Base-by-base conservation (phyloP, 35 echinoderm and acorn worm species). In the Diadema setosum region DNA sequence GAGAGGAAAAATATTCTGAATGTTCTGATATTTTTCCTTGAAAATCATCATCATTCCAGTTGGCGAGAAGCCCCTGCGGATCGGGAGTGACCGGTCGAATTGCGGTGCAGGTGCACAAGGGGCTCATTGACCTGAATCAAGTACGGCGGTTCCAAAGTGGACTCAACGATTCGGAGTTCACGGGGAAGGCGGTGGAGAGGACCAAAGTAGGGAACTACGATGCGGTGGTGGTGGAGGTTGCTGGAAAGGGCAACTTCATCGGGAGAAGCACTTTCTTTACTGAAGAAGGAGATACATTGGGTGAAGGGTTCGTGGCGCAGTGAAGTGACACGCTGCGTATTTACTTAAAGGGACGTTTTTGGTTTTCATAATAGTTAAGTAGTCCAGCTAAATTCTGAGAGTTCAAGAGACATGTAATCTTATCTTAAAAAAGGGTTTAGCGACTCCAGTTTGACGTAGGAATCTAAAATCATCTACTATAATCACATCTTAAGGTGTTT, bases 141-240 rank as follows among this genome's bases (percentile, higher is more conserved):
- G 86, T 30, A 65, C 81, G 96, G 45, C 16, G 52, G 7, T 99
- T 94, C 63, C 29, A 94, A 61, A 95, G 82, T 89, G 89, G 96
- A 12, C 25, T 60, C 18, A 91, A 21, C 6, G 82, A 83, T 41
- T 86, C 91, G 5, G 29, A 42, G 48, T 99, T 99, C 69, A 92
- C 89, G 18, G 92, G 93, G 20, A 90, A 61, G 44, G 80, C 93
- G 23, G 21, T 89, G 33, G 81, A 84, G 25, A 74, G 81, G 65
- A 84, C 87, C 34, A 92, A 81, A 42, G 88, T 83, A 37, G 90
- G 96, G 15, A 58, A 70, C 12, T 92, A 87, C 50, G 89, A 92
- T 59, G 96, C 89, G 5, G 96, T 99, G 9, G 83, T 94, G n/a
- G 96, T 99, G 1, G 96, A 99, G 42, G 90, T 99, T 5, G 81